Percentiles rank a stretch among this genome's conserved stretches.
Conservation (phyloP, 2,797 vertebrate genomes). For the Intellagama lesueurii region DNA sequence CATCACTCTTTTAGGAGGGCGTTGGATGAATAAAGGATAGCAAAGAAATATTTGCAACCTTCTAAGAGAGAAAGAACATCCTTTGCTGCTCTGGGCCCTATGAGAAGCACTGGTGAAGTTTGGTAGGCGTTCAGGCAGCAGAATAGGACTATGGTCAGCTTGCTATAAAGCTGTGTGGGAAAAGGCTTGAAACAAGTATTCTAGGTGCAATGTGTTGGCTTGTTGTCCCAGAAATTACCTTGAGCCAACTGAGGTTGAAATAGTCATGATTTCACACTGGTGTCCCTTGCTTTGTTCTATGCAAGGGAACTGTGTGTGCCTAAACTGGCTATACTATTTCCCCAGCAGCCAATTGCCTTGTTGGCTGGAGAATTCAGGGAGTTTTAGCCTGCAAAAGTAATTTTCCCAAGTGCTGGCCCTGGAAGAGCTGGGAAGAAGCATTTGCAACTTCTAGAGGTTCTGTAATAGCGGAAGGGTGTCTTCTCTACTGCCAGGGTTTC, state of each 20-base stretch:
- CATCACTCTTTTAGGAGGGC: background rate
- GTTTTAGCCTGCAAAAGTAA: no score
- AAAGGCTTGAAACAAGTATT: background rate
- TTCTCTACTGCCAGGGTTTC: no score
- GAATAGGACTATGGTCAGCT: background rate
- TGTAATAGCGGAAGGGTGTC: no score
- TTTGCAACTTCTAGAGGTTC: no score
- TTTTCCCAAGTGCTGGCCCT: no score
- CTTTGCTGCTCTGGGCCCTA: background rate
- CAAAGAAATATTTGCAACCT: background rate
- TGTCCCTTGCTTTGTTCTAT: background rate
- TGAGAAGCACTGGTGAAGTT: background rate
- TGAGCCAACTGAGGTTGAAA: background rate
- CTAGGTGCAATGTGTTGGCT: background rate
- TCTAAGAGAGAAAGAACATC: background rate
- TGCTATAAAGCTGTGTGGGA: background rate
- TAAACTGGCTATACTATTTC: background rate
- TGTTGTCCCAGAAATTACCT: background rate
- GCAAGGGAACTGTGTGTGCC: background rate
- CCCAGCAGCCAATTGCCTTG: no score
- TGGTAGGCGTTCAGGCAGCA: background rate
- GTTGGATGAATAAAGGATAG: background rate
- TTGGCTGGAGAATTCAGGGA: no score
- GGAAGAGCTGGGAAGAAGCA: no score
- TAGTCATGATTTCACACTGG: background rate